Base-by-base conservation (phyloP, 2,113 vertebrate species). In the Hylia prasina region DNA sequence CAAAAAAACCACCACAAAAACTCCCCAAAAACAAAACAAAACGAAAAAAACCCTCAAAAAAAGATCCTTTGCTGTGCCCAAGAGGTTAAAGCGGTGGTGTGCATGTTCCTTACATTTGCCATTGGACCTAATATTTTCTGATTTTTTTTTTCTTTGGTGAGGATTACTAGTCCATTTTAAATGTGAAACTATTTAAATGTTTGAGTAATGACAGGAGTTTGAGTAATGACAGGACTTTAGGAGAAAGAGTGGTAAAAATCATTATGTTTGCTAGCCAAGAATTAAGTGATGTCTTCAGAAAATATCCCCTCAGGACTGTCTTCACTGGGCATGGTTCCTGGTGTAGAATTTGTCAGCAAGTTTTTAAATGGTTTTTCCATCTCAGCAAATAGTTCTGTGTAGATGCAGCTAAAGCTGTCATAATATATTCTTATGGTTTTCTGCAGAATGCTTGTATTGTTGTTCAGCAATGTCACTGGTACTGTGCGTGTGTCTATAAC, bases 1-100 rank as follows among this genome's bases (percentile, higher is more conserved):
- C n/a, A n/a, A n/a, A n/a, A n/a, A n/a, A n/a, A n/a, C n/a, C n/a
- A n/a, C n/a, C n/a, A n/a, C n/a, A n/a, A n/a, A n/a, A n/a, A n/a
- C n/a, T n/a, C n/a, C n/a, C n/a, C n/a, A n/a, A 47, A 47, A 22
- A 47, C 2, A 47, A 47, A 22, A 15, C 1, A 40, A 40, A 4
- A 25, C 6, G 2, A 20, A 25, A 37, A 68, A 1, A 60, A 19
- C 2, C 6, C n/a, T n/a, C n/a, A n/a, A n/a, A n/a, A n/a, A n/a
- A 79, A 33, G 24, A 20, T 7, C 20, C 1, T 2, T 64, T 65
- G 11, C 17, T 13, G 7, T 27, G 9, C 10, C 7, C 7, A 25
- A 53, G 17, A 31, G 3, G 3, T 51, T 66, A 24, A 70, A 82
- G 60, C 30, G 7, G 7, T 19, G 8, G 16, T n/a, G 6, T 27